Base-by-base conservation (phyloP, 2,113 vertebrate genomes). In the Procavia capensis region DNA sequence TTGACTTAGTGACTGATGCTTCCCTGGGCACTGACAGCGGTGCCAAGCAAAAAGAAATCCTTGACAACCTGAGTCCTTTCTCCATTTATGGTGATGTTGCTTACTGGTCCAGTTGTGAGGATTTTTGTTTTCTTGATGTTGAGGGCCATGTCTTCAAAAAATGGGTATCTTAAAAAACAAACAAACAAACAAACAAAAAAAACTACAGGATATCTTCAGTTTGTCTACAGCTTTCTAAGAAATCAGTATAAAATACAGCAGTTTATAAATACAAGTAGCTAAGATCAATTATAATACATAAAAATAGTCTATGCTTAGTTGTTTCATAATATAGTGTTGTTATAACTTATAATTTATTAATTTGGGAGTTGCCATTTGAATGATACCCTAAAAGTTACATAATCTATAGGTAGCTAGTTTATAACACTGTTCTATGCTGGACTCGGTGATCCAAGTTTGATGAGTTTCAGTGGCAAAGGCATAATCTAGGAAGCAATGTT, bases 241-340 rank as follows among this genome's bases (percentile, higher is more conserved):
- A 94, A 95, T 72, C 27, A 93, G 54, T 94, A 66, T 0, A 20
- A 87, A 97, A 87, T 83, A 36, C 74, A 95, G 90, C 68, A 7
- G 96, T 88, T 87, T 78, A 54, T 41, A 96, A 59, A 86, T 90
- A 54, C 25, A 82, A 91, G 45, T 10, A 72, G 0, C n/a, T 25
- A 17, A 50, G 64, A 14, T 72, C 25, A 68, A 27, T 63, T 83
- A 79, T 3, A 80, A 84, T 36, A 81, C 9, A n/a, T 59, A 2
- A 76, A 93, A 74, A 66, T 20, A 86, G 9, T 7, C 36, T 36
- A 74, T 29, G 34, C 1, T 90, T 70, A n/a, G 17, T 8, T 82
- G 13, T 57, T 8, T 31, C 27, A 68, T 61, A 91, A 50, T 50
- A 74, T 83, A 88, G 54, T 45, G 5, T 0, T 70, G 11, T 84